Conservation (phyloP, 1,140 invertebrate species). For the Lepidurus apus region DNA sequence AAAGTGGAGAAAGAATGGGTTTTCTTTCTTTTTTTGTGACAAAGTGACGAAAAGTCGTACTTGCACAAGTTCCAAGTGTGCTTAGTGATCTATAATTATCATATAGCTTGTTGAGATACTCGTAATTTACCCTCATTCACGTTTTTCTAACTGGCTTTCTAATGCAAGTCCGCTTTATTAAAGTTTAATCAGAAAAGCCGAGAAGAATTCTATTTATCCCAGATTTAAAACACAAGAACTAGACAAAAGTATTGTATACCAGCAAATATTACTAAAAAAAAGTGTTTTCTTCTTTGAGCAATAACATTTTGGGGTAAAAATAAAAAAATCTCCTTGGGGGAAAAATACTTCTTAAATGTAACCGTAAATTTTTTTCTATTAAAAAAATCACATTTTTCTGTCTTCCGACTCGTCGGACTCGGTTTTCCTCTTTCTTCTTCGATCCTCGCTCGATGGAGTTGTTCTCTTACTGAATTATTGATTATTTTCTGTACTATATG, state of each 20-base stretch:
- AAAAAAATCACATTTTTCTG: too few relatives aligned
- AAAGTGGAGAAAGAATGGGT: too few relatives aligned
- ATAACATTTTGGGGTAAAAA: neutral
- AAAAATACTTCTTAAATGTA: too few relatives aligned
- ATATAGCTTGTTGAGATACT: slow-evolving; percentile 19
- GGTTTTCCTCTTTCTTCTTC: too few relatives aligned
- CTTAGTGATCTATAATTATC: slow-evolving; percentile 16
- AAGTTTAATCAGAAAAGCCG: neutral
- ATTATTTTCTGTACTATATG: too few relatives aligned
- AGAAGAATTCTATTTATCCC: neutral
- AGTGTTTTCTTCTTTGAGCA: neutral
- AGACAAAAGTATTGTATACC: slow-evolving; percentile 1
- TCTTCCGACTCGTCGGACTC: too few relatives aligned
- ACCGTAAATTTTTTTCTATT: too few relatives aligned
- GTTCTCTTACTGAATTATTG: too few relatives aligned
- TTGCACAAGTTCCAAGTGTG: slow-evolving; percentile 21
- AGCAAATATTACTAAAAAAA: neutral
- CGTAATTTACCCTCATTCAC: neutral
- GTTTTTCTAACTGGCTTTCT: neutral
- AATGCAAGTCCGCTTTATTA: neutral
- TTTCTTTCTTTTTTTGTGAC: too few relatives aligned
- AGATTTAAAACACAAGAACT: neutral
- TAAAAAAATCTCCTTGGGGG: neutral
- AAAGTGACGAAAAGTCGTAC: neutral
- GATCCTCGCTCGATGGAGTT: too few relatives aligned